Evolutionary conservation across 2,113 vertebrate species (phyloP), one percentile per base, ranked within the genome.

Genomic region (Forbesichthys agassizii): DNA sequence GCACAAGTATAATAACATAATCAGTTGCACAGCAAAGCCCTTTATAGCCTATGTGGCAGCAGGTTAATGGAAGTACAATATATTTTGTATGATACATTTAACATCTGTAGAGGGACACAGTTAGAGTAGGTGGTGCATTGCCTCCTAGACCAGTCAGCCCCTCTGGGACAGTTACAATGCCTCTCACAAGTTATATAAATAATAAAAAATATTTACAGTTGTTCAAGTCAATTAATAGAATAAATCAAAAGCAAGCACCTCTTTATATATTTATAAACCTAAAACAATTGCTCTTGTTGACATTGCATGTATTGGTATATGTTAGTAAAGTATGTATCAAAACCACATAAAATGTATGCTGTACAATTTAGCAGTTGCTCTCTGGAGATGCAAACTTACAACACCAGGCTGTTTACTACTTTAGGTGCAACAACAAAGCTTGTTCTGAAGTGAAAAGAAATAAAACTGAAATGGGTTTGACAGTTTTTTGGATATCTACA

Each of bases 201-300:
- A 16, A 16, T 16, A 16, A 16, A 16, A 16, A 80, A 74, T 20
- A 66, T 60, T 69, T 77, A 27, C 27, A 27, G 57, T 67, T 67
- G 56, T 58, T 53, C 46, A 33, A 46, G 72, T 82, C 75, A 89
- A 91, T 90, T 90, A 89, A 85, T 79, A 59, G 70, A 84, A 84
- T 91, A 89, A 92, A 92, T 92, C 88, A 90, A 90, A 79, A 33
- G 66, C 62, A 77, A 86, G 64, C 76, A 75, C 64, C 84, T 86
- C 68, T 85, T 92, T 90, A 91, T 87, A 89, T 88, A 93, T 92
- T 92, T 91, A 92, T 88, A 86, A 80, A 74, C 63, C 65, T 82
- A 77, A 89, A 73, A 73, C 78, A 53, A 85, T 93, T 79, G 83
- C 81, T 93, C 88, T 86, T 74, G 71, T 48, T 89, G 90, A 83